These are phyloP conservation scores for Cataglyphis rosenhaueri DNA, from an alignment of 2,888 invertebrate genomes.

Conservation along the genomic window DNA sequence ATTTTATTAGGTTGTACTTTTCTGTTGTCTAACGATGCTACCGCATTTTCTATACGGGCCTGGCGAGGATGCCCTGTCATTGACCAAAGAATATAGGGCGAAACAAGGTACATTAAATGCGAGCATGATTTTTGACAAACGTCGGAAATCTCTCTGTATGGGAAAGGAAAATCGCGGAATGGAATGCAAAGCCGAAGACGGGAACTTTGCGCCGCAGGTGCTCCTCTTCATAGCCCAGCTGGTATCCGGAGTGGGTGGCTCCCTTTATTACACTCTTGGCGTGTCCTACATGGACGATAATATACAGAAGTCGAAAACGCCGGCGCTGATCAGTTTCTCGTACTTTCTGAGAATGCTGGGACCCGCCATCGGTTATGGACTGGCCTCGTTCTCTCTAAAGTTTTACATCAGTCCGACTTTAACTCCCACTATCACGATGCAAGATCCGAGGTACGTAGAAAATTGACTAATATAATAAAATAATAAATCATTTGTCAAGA, in stretches of 20 bases:
- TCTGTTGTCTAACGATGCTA: conserved; percentile 89
- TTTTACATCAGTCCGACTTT: conserved; percentile 89
- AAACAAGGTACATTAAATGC: conserved; percentile 82
- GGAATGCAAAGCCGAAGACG: conserved; percentile 86
- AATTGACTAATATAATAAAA: neutral
- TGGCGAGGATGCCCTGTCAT: conserved; percentile 88
- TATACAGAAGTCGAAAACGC: conserved; percentile 91
- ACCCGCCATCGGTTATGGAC: conserved; percentile 89
- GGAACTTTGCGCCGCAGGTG: conserved; percentile 88
- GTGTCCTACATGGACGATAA: conserved; percentile 92
- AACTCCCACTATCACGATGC: conserved; percentile 88
- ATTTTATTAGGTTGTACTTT: conserved; percentile 86
- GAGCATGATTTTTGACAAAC: conserved; percentile 86
- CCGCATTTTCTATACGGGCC: conserved; percentile 91
- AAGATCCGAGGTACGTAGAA: conserved; percentile 87
- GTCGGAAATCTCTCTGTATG: conserved; percentile 88
- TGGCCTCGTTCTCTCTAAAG: conserved; percentile 89
- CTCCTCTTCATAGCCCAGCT: conserved; percentile 90
- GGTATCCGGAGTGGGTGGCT: conserved; percentile 90
- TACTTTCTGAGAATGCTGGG: conserved; percentile 90
- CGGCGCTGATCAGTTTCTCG: conserved; percentile 90
- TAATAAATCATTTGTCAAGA: neutral
- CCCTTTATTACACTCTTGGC: conserved; percentile 90
- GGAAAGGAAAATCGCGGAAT: conserved; percentile 78
- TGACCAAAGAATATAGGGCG: conserved; percentile 88